These are phyloP conservation scores for Lasioglossum oenotherae DNA, from an alignment of 2,888 invertebrate species.

Conservation along the genomic window DNA sequence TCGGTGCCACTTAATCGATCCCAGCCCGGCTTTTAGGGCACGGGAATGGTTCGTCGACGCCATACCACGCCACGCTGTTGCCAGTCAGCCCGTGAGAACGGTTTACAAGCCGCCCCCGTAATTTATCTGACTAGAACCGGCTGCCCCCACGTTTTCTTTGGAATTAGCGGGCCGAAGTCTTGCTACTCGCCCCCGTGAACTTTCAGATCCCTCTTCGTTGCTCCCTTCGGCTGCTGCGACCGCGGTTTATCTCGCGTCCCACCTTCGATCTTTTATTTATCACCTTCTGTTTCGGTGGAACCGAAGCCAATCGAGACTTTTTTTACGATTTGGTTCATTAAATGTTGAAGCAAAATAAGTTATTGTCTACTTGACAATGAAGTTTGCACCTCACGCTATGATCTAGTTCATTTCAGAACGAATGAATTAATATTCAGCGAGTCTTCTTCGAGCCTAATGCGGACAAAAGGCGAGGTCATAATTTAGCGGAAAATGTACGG, in stretches of 20 bases:
- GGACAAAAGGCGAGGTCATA: background rate
- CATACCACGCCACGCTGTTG: conserved; percentile 22
- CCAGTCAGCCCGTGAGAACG: conserved; percentile 29
- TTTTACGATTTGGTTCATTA: too few relatives aligned
- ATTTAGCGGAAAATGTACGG: background rate
- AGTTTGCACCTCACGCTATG: background rate
- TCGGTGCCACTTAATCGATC: conserved; percentile 72
- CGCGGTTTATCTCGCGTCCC: background rate
- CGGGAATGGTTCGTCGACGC: conserved; percentile 43
- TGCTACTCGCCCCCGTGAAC: background rate
- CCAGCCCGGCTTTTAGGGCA: conserved; percentile 60
- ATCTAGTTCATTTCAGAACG: background rate
- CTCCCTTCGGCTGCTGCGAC: background rate
- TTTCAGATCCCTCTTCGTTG: background rate
- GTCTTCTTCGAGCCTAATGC: background rate
- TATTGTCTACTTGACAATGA: background rate
- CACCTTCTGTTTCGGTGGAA: background rate
- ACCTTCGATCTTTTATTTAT: background rate
- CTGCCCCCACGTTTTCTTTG: conserved; percentile 24
- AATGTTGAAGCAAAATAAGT: too few relatives aligned
- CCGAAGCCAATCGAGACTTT: background rate
- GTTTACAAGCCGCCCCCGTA: conserved; percentile 35
- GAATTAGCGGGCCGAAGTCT: conserved; percentile 28
- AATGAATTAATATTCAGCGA: background rate
- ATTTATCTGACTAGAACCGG: conserved; percentile 43